Conservation (phyloP, 2,888 invertebrate species). For the Eilema sororculum region DNA sequence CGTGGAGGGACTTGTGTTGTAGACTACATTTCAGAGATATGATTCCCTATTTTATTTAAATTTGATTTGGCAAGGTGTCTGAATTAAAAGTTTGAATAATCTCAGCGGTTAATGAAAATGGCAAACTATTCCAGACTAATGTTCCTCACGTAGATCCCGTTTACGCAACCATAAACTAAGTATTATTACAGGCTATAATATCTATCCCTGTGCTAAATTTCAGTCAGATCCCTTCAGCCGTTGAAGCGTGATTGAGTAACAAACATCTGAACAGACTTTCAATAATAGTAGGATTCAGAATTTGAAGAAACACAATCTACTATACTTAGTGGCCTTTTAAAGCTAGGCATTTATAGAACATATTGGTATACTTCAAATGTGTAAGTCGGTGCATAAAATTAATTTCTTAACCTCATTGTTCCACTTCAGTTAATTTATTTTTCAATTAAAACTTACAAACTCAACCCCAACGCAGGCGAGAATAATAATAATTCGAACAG, state of each 20-base stretch:
- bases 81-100: neutral
- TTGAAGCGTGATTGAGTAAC: no score
- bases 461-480: neutral
- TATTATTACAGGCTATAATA: no score
- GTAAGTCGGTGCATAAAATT: no score
- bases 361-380: neutral
- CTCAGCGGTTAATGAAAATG: neutral
- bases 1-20: slow-evolving; percentile 27
- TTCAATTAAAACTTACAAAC: slow-evolving; percentile 1
- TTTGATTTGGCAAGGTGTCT: neutral
- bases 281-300: neutral
- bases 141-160: no score
- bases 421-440: neutral
- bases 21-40: neutral
- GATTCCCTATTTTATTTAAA: neutral
- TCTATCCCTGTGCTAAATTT: no score
- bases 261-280: no score
- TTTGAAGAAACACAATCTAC: neutral
- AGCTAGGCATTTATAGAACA: neutral
- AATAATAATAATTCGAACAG: neutral
- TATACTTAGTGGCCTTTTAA: neutral
- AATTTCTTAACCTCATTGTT: neutral
- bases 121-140: neutral
- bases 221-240: no score
- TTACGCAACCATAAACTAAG: no score